These are phyloP conservation scores for Xylota segnis DNA, from an alignment of 2,888 invertebrate genomes.

Conservation along the genomic window DNA sequence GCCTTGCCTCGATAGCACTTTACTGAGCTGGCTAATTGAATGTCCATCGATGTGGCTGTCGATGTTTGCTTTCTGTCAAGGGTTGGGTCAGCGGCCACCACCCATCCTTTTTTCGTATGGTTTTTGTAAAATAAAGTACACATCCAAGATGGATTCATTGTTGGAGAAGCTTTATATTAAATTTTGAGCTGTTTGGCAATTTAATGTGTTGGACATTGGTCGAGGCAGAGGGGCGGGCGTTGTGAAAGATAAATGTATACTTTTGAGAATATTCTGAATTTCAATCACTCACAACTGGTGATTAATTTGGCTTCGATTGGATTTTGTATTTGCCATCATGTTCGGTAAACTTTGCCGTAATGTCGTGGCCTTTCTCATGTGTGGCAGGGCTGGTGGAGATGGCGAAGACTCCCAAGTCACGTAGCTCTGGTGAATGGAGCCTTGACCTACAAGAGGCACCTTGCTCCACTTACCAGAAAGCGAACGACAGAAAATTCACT, in stretches of 20 bases:
- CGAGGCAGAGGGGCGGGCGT: not conserved
- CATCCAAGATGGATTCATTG: conserved; percentile 31
- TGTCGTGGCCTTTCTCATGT: conserved; percentile 17
- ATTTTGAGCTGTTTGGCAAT: conserved; percentile 34
- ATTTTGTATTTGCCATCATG: conserved; percentile 69
- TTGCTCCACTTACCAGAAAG: conserved; percentile 66
- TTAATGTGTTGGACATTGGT: conserved; percentile 40
- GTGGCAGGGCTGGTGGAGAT: conserved; percentile 6
- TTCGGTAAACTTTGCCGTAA: conserved; percentile 61
- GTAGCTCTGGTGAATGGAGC: conserved; percentile 55
- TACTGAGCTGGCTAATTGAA: conserved; percentile 37
- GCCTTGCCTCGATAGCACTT: conserved; percentile 45
- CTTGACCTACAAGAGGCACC: conserved; percentile 66
- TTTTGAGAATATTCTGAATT: conserved; percentile 29
- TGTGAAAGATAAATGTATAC: not conserved
- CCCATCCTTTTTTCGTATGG: not conserved
- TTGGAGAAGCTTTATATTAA: conserved; percentile 19
- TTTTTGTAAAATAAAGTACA: conserved; percentile 9
- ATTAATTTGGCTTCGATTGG: conserved; percentile 69
- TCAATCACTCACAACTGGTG: conserved; percentile 29
- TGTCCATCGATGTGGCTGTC: conserved; percentile 23
- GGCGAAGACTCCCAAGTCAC: conserved; percentile 60
- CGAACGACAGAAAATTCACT: conserved; percentile 48
- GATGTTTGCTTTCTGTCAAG: conserved; percentile 32
- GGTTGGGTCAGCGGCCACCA: conserved; percentile 7